Percentiles rank a stretch among this genome's conserved stretches.
Evolutionary conservation across 1,140 invertebrate species (phyloP).

Genomic region (Phthorimaea operculella): DNA sequence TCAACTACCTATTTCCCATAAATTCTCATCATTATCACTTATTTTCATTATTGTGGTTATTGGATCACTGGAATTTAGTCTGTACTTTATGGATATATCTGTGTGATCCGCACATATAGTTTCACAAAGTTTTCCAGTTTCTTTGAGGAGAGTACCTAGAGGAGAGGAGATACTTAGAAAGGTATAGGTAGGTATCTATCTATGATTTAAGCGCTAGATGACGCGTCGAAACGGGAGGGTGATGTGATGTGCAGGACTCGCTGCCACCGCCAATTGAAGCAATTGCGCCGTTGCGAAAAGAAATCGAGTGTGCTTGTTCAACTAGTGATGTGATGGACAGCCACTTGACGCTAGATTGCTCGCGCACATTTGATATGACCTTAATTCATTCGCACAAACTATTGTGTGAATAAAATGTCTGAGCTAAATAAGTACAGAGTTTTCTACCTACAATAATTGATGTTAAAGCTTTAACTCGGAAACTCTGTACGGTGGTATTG

Average conservation of each 20-base stretch:
- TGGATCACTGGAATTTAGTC: neutral
- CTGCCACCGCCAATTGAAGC: conserved; percentile 38
- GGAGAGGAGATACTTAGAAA: no score
- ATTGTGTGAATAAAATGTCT: no score
- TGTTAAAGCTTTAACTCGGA: no score
- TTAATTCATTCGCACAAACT: conserved; percentile 23
- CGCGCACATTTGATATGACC: conserved; percentile 13
- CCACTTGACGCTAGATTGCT: conserved; percentile 20
- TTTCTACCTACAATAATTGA: no score
- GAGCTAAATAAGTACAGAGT: no score
- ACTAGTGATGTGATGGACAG: conserved; percentile 25
- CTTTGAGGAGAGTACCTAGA: neutral
- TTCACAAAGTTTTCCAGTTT: neutral
- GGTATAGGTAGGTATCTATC: no score
- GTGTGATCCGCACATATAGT: neutral
- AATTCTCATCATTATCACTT: conserved; percentile 1
- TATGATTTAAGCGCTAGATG: neutral
- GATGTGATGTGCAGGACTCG: conserved; percentile 23
- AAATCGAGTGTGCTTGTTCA: conserved; percentile 16
- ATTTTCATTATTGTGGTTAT: conserved; percentile 7
- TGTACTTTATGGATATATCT: neutral
- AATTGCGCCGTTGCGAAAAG: conserved; percentile 42
- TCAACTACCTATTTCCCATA: no score
- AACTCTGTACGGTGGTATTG: no score
- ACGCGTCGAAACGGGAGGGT: conserved; percentile 31